Evolutionary conservation across 2,113 vertebrate species (phyloP), one percentile per base, ranked within the genome.

Genomic region (Anarhynchus alexandrinus): DNA sequence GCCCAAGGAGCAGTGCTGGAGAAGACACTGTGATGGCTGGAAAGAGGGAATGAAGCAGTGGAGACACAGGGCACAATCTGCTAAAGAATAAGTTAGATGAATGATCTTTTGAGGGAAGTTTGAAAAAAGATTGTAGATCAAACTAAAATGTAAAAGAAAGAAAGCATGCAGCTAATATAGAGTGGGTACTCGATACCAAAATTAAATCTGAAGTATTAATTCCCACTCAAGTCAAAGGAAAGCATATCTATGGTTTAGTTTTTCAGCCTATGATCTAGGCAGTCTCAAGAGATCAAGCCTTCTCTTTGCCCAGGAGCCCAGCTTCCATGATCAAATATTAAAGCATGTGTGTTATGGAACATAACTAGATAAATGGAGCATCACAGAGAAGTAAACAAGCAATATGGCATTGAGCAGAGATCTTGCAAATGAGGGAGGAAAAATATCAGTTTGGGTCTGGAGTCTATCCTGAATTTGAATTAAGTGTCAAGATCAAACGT

Each of bases 401-500:
- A 76, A 67, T 59, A 57, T 58, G 90, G 78, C 78, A 90, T 45
- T 85, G 82, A 93, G 47, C 27, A 80, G 66, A 69, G 34, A 32
- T 79, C 61, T 94, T 96, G 89, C 26, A 96, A 93, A 90, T 69
- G 66, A 94, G 38, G 9, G 11, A 52, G 38, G 30, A 8, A 26
- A 94, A 94, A 89, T n/a, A 87, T 4, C 43, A 19, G 52, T 82
- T 89, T 87, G 82, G 47, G 62, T 85, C 77, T 90, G 51, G 47
- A 94, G n/a, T 65, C 65, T 57, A 64, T 74, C 32, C 43, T 95
- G 91, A 89, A 72, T 95, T 91, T 95, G 87, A 94, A 93, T 95
- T 93, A 95, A 95, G 73, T 43, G 17, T 77, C 87, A 91, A 96
- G 95, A 97, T 97, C 91, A 97, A 96, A 97, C 17, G 0, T 85